These are phyloP conservation scores for Diplodus puntazzo DNA, from an alignment of 2,797 vertebrate genomes.

Conservation along the genomic window DNA sequence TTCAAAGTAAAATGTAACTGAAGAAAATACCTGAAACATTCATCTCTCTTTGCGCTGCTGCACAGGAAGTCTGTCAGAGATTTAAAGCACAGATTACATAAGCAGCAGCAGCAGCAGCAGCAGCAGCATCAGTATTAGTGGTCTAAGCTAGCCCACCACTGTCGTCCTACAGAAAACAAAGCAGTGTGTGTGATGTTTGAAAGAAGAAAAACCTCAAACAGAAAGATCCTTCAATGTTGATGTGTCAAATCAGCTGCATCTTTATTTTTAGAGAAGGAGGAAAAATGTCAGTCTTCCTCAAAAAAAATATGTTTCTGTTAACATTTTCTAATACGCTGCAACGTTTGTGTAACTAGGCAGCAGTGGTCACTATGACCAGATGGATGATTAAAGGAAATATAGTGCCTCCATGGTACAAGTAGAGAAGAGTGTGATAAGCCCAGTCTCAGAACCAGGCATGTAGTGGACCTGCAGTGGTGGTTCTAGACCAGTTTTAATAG, in stretches of 20 bases:
- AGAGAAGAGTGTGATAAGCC: no score
- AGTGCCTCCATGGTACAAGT: background rate
- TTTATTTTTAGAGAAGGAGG: background rate
- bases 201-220: background rate
- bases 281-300: background rate
- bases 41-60: background rate
- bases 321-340: background rate
- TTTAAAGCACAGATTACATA: constrained; percentile 20
- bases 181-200: no score
- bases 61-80: constrained; percentile 1
- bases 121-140: constrained; percentile 7
- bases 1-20: background rate
- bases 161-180: background rate
- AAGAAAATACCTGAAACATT: background rate
- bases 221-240: no score
- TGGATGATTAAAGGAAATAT: background rate
- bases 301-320: background rate
- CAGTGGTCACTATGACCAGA: background rate
- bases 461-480: no score
- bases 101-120: constrained; percentile 13
- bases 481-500: no score
- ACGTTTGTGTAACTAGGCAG: background rate
- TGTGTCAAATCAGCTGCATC: background rate
- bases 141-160: background rate
- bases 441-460: no score